Conservation (phyloP, 2,888 invertebrate genomes). For the Nebria brevicollis region DNA sequence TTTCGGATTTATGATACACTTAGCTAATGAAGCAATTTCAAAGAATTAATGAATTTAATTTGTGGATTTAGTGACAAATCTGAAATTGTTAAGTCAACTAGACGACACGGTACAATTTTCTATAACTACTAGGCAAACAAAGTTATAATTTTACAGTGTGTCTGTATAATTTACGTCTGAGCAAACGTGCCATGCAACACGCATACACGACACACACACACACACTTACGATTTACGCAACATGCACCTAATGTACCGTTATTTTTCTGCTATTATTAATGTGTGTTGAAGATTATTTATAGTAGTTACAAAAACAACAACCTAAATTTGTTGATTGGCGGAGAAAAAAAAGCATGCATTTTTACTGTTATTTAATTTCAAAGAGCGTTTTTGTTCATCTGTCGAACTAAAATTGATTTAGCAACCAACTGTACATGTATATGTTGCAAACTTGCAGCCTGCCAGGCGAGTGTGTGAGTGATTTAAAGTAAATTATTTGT, state of each 20-base stretch:
- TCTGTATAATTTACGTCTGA: not conserved
- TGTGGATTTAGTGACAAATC: not conserved
- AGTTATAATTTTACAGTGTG: not conserved
- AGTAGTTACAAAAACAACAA: not conserved
- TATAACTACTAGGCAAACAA: not conserved
- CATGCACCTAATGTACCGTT: constrained; percentile 31
- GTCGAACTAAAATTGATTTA: not conserved
- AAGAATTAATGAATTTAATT: not conserved
- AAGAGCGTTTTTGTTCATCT: not conserved
- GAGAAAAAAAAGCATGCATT: not conserved
- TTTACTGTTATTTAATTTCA: not conserved
- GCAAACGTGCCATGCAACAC: constrained; percentile 32
- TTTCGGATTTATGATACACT: too few species aligned
- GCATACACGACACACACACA: constrained; percentile 13
- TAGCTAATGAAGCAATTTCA: too few species aligned
- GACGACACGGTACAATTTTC: not conserved
- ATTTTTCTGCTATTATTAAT: constrained; percentile 24
- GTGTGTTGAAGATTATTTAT: constrained; percentile 3
- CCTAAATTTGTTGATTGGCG: not conserved
- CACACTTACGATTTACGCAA: not conserved
- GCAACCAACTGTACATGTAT: not conserved
- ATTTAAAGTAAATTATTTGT: not conserved
- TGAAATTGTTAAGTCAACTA: not conserved
- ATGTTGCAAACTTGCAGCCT: not conserved
- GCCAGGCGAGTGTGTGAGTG: not conserved